Base-by-base conservation (phyloP, 2,113 vertebrate genomes). In the Cricetomys ansorgei region DNA sequence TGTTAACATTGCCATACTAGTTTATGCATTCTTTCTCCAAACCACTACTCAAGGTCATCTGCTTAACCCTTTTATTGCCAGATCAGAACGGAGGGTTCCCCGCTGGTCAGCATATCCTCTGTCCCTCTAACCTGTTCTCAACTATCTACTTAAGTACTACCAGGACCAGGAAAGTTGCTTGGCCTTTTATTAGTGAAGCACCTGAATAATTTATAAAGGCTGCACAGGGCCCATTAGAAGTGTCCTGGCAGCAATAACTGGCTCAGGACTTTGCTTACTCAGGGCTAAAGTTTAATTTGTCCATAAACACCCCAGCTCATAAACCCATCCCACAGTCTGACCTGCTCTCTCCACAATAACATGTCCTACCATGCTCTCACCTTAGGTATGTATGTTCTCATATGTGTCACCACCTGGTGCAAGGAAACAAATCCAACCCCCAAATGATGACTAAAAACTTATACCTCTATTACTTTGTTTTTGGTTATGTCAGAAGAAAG, bases 171-270 rank as follows among this genome's bases (percentile, higher is more conserved):
- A 62, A 73, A 91, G 89, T 77, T 92, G 31, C 67, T 93, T 64
- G 94, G 91, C 86, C 96, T 96, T 97, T 98, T 96, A 95, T 97
- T 97, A 98, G 93, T 94, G 84, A 94, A 92, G 89, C 11, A 95
- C n/a, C 90, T 98, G 97, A 98, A 98, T 98, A 97, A 98, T 98
- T 98, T 94, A 98, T 97, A 94, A 95, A 69, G 90, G 96, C 73
- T 89, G 90, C 97, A 97, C 3, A 95, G 97, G 94, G 94, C 92
- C 97, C 97, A 94, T 97, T 94, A 97, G 95, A 96, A 95, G 88
- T 50, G 85, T 92, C 95, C 96, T 91, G 69, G 88, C 97, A 97
- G 89, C 97, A 97, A 95, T 97, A 97, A 97, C 97, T 93, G 65
- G 80, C 64, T 95, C 91, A 94, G 95, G 93, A 96, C 97, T 97